These are phyloP conservation scores for Dendroctonus ponderosae DNA, from an alignment of 1,140 invertebrate genomes.

Conservation along the genomic window DNA sequence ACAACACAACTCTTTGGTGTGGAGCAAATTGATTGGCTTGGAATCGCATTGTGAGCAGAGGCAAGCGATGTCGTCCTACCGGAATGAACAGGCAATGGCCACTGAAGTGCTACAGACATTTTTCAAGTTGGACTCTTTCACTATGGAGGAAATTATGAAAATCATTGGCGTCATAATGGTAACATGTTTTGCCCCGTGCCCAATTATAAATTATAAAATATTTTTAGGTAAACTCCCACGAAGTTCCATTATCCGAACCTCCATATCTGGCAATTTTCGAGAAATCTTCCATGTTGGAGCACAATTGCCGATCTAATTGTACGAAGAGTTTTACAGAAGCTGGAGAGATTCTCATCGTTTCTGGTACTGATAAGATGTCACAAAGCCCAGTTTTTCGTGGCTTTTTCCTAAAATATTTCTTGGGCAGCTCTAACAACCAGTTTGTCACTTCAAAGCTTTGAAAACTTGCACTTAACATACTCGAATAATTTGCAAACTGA, in stretches of 20 bases:
- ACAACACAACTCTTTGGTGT: constrained; percentile 59
- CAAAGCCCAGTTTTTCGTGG: too few species aligned
- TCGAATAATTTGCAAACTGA: not conserved
- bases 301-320: constrained; percentile 75
- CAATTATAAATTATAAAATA: not conserved
- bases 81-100: constrained; percentile 61
- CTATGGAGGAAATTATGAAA: constrained; percentile 68
- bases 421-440: too few species aligned
- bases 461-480: not conserved
- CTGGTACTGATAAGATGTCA: not conserved
- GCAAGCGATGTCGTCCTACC: constrained; percentile 59
- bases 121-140: constrained; percentile 63
- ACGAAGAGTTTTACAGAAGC: constrained; percentile 71
- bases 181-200: not conserved
- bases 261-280: constrained; percentile 71
- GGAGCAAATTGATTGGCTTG: constrained; percentile 60
- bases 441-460: too few species aligned
- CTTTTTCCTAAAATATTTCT: too few species aligned
- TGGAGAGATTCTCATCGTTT: constrained; percentile 61
- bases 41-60: constrained; percentile 63
- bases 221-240: constrained; percentile 73
- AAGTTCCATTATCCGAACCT: constrained; percentile 71
- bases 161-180: constrained; percentile 74
- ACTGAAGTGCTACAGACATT: constrained; percentile 66
- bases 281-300: constrained; percentile 71